These are phyloP conservation scores for Falco punctatus DNA, from an alignment of 2,113 vertebrate genomes.

Conservation along the genomic window DNA sequence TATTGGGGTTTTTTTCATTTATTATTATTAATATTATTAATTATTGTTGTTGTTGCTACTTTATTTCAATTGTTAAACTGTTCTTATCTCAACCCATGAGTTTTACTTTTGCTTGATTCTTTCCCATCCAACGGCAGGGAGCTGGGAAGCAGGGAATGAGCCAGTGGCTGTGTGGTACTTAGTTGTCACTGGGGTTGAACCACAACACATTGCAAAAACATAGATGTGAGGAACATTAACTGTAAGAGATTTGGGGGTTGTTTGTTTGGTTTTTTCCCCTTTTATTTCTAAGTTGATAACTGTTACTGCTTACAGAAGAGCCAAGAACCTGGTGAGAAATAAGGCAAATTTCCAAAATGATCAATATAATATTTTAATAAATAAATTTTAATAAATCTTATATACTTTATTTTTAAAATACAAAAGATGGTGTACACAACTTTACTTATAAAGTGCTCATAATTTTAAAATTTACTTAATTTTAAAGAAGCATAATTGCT, in stretches of 20 bases:
- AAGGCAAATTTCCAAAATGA: not conserved
- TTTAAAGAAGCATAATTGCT: not conserved
- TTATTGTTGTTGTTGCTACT: no score
- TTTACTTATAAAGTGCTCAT: not conserved
- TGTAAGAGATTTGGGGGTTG: not conserved
- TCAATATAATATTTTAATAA: not conserved
- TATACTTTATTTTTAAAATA: not conserved
- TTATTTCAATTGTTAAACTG: no score
- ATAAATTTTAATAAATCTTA: no score
- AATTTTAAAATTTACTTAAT: not conserved
- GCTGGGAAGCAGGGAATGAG: no score
- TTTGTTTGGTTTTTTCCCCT: rapidly evolving
- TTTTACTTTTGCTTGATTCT: no score
- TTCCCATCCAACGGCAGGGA: no score
- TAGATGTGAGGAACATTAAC: not conserved
- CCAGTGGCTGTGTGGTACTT: no score
- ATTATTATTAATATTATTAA: no score
- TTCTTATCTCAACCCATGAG: no score
- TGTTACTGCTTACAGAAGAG: not conserved
- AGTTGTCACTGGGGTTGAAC: no score
- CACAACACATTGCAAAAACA: not conserved
- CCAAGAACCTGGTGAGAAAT: not conserved
- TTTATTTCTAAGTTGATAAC: not conserved
- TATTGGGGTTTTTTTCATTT: no score
- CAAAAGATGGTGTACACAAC: not conserved